Evolutionary conservation across 35 echinoderm and acorn worm genomes (phyloP), one percentile per base, ranked within the genome.

Genomic region (Apostichopus californicus): DNA sequence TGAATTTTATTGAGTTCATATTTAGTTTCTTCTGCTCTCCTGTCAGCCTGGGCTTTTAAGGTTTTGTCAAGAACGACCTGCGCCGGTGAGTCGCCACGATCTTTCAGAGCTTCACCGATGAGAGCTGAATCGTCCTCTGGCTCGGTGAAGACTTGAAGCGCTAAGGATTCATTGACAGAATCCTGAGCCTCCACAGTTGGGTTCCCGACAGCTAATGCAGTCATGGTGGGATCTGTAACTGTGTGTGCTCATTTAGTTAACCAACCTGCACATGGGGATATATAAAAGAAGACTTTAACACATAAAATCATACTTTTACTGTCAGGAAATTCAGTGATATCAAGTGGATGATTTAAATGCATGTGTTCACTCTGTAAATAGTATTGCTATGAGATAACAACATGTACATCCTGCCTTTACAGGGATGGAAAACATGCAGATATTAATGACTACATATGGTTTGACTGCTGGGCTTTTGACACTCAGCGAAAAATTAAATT

Each of bases 81-180:
- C 4, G 97, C 97, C 57, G 97, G 97, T 65, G 93, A 93, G 95
- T 99, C 97, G 0, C 97, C 97, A 5, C 97, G 75, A 77, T 99
- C 97, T 55, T 87, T 66, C 54, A 85, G n/a, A 17, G 81, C 81
- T 59, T 8, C 6, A 56, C 81, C 56, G 58, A 58, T 58, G 9
- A 85, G 57, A 7, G 52, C 8, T 23, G 8, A 10, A 58, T 85
- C 55, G 3, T 6, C 17, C 71, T n/a, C 71, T 22, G 20, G 5
- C 7, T 18, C 17, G 0, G 14, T 13, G 17, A 75, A 75, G 71
- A 75, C 71, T 18, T 75, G 14, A 13, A n/a, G 17, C 6, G 12
- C 71, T 22, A 75, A 14, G n/a, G 15, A 7, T 75, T 75, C 71
- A 68, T 11, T 18, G 11, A 68, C 11, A 4, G 64, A 68, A 68